Percentiles rank a stretch among this genome's conserved stretches.
Conservation (phyloP, 2,888 invertebrate species). For the Eupithecia subumbrata region DNA sequence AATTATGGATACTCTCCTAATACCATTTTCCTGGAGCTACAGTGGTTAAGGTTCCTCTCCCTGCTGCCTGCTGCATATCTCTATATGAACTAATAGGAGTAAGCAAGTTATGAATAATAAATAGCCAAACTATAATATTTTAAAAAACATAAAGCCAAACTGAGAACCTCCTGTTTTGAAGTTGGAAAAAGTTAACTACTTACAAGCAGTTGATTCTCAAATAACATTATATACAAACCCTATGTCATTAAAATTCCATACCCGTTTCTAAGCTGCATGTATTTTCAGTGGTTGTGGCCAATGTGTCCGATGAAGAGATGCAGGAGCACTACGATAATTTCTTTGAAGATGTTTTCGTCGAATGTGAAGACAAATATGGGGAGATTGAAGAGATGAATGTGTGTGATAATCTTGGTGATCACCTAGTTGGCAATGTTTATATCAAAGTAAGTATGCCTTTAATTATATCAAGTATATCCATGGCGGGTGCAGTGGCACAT, state of each 20-base stretch:
- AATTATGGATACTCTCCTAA: too few species aligned
- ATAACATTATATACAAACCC: not conserved
- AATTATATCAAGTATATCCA: not conserved
- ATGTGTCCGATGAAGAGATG: constrained; percentile 98
- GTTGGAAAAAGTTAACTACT: too few species aligned
- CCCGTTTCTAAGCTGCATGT: not conserved
- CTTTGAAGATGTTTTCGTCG: constrained; percentile 99
- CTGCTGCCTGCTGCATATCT: too few species aligned
- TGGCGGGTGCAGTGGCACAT: too few species aligned
- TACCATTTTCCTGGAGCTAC: too few species aligned
- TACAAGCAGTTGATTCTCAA: not conserved
- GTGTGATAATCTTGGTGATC: constrained; percentile 99
- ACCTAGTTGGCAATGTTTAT: constrained; percentile 99
- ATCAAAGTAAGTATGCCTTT: constrained; percentile 89
- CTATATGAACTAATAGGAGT: too few species aligned
- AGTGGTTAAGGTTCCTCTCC: too few species aligned
- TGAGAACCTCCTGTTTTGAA: too few species aligned
- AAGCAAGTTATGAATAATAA: not conserved
- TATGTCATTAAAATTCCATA: not conserved
- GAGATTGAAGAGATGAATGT: constrained; percentile 99
- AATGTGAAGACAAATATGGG: constrained; percentile 99
- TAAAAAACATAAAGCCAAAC: too few species aligned
- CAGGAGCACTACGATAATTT: constrained; percentile 99
- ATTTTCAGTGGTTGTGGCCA: constrained; percentile 92
- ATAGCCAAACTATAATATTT: too few species aligned